A percentile compares a stretch with the other conserved stretches of the same genome.
Conservation (phyloP, 2,888 invertebrate species). For the Allacma fusca region DNA sequence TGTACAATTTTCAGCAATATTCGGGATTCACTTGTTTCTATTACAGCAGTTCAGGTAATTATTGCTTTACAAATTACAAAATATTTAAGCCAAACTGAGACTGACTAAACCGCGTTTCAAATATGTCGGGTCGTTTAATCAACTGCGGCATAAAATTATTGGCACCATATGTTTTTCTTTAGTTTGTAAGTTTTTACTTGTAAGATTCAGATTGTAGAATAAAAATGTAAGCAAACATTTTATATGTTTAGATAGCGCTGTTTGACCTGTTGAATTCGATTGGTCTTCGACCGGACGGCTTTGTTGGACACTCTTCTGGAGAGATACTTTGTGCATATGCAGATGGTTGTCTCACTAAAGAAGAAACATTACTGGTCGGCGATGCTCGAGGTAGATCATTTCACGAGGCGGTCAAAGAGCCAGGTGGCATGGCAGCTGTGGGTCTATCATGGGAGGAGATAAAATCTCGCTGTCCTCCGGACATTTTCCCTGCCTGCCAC, state of each 20-base stretch:
- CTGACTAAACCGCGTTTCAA: too few species aligned
- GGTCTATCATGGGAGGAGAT: slow-evolving; percentile 70
- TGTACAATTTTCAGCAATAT: slow-evolving; percentile 75
- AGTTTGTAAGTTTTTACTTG: too few species aligned
- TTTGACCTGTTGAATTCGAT: slow-evolving; percentile 81
- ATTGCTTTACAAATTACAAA: too few species aligned
- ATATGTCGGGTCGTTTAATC: too few species aligned
- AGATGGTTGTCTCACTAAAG: slow-evolving; percentile 91
- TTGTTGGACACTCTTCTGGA: slow-evolving; percentile 94
- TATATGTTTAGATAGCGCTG: slow-evolving; percentile 74
- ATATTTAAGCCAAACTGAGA: too few species aligned
- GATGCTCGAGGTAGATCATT: slow-evolving; percentile 63
- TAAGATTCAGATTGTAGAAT: too few species aligned
- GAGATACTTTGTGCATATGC: slow-evolving; percentile 96
- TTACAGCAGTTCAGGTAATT: slow-evolving; percentile 63
- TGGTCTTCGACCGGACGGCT: slow-evolving; percentile 87
- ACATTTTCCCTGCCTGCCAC: slow-evolving; percentile 90
- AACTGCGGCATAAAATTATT: too few species aligned
- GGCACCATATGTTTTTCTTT: too few species aligned
- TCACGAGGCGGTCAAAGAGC: slow-evolving; percentile 62
- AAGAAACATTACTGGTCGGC: slow-evolving; percentile 85
- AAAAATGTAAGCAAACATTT: too few species aligned
- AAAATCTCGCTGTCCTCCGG: slow-evolving; percentile 75
- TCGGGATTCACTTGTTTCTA: slow-evolving; percentile 85
- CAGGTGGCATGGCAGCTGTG: slow-evolving; percentile 66